These are phyloP conservation scores for Harpagifer antarcticus DNA, from an alignment of 2,797 vertebrate species.

Conservation along the genomic window DNA sequence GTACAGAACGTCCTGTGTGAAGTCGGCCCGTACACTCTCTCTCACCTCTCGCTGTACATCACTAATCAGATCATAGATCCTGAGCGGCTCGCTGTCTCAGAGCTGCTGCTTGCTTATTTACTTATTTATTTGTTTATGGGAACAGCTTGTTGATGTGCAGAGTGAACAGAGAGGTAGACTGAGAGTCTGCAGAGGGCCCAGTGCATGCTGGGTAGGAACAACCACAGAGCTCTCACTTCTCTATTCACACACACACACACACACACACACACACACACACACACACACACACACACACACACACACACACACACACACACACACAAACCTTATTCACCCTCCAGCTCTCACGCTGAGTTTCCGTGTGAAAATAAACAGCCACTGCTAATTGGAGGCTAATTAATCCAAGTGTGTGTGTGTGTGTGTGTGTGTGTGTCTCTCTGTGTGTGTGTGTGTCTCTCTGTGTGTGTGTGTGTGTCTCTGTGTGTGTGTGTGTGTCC, in stretches of 20 bases:
- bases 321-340: conserved; percentile 10
- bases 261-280: conserved; percentile 21
- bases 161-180: not conserved
- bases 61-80: no score
- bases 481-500: no score
- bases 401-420: conserved; percentile 1
- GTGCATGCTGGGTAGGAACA: conserved; percentile 53
- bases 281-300: conserved; percentile 23
- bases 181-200: conserved; percentile 23
- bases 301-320: conserved; percentile 28
- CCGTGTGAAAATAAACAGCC: conserved; percentile 36
- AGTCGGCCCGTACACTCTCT: no score
- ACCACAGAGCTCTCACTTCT: conserved; percentile 56
- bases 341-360: conserved; percentile 23
- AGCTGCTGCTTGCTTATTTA: no score
- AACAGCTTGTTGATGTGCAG: no score
- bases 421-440: no score
- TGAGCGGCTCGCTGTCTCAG: no score
- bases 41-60: no score
- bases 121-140: no score
- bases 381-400: conserved; percentile 41
- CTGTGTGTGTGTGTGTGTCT: no score
- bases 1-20: no score
- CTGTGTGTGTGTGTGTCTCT: no score
- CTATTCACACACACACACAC: conserved; percentile 22